Conservation (phyloP, 2,797 vertebrate species). For the Pipistrellus nathusii region DNA sequence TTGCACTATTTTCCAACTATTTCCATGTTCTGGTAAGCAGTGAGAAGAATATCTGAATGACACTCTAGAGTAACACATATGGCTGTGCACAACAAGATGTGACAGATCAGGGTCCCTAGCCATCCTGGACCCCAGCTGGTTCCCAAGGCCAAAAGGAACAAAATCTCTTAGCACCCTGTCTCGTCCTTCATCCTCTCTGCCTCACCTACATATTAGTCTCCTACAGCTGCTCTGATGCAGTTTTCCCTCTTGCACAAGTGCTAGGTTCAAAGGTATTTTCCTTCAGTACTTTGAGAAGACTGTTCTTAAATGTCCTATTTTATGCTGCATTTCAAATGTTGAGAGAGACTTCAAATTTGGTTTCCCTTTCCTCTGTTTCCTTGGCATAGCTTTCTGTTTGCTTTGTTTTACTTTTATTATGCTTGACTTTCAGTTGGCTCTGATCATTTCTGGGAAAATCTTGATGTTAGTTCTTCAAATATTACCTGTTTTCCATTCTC, state of each 20-base stretch:
- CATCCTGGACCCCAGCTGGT: not conserved
- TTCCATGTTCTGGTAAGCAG: not conserved
- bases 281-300: not conserved
- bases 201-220: too few species aligned
- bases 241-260: accelerated
- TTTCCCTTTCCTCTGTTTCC: not conserved
- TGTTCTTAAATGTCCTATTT: accelerated
- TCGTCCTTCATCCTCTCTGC: not conserved
- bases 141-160: not conserved
- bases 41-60: not conserved
- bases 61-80: accelerated
- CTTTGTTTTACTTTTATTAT: not conserved
- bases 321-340: not conserved
- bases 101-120: not conserved
- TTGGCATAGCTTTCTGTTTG: not conserved
- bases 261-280: not conserved
- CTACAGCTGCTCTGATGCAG: too few species aligned
- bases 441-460: not conserved
- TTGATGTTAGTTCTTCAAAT: not conserved
- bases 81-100: too few species aligned
- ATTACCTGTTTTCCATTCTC: too few species aligned
- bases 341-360: not conserved
- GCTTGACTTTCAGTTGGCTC: not conserved
- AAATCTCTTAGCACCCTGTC: accelerated
- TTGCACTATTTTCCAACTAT: not conserved